These are phyloP conservation scores for Alcis repandata DNA, from an alignment of 2,888 invertebrate species.

Conservation along the genomic window DNA sequence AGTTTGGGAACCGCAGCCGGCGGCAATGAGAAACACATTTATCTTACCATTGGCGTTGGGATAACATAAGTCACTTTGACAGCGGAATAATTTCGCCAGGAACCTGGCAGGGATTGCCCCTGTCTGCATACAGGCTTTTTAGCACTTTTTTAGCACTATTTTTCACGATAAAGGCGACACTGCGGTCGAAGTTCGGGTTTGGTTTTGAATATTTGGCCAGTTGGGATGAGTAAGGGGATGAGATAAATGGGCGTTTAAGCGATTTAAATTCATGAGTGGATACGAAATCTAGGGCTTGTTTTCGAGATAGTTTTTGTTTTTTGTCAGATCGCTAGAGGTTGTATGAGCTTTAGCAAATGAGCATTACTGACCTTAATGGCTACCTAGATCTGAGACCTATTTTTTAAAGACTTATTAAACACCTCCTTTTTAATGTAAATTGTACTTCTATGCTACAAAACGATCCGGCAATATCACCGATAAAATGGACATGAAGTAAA, in stretches of 20 bases:
- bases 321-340: not conserved
- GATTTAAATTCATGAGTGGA: constrained; percentile 20
- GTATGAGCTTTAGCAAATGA: not conserved
- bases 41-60: constrained; percentile 58
- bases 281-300: constrained; percentile 2
- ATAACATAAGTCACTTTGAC: constrained; percentile 61
- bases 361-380: too few species aligned
- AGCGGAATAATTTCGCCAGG: constrained; percentile 55
- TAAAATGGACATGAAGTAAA: too few species aligned
- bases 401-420: too few species aligned
- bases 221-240: constrained; percentile 14
- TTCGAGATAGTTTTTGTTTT: not conserved
- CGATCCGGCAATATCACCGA: too few species aligned
- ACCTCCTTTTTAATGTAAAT: too few species aligned
- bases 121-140: constrained; percentile 41
- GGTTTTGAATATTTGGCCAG: constrained; percentile 28
- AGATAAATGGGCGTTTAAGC: constrained; percentile 8
- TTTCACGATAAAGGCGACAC: constrained; percentile 39
- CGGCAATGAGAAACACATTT: constrained; percentile 58
- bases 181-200: constrained; percentile 26
- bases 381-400: too few species aligned
- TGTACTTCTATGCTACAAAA: too few species aligned
- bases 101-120: constrained; percentile 45
- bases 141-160: constrained; percentile 8
- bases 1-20: constrained; percentile 51